Conservation (phyloP, 1,140 invertebrate species). For the Trachymyrmex septentrionalis region DNA sequence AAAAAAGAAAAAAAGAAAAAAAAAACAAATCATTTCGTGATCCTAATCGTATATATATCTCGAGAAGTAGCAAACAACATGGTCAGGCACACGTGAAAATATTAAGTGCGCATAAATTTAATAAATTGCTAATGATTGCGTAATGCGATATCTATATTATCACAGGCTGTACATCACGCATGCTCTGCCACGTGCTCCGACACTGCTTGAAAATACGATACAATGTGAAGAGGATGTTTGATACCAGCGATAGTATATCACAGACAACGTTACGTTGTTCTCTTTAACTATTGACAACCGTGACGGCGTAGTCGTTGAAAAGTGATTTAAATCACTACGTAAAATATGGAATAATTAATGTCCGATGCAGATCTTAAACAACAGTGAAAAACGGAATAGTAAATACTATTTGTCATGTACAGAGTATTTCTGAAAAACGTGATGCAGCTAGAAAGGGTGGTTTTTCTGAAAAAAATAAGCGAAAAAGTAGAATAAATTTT, state of each 20-base stretch:
- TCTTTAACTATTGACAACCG: neutral
- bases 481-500: no score
- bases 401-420: neutral
- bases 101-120: conserved; percentile 2
- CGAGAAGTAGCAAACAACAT: neutral
- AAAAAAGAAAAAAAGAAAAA: no score
- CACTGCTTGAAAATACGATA: neutral
- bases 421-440: no score
- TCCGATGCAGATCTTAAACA: neutral
- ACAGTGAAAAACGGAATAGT: neutral
- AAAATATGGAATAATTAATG: neutral
- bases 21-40: neutral
- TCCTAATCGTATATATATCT: neutral
- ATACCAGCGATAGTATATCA: neutral
- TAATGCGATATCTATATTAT: conserved; percentile 28
- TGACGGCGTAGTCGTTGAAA: neutral
- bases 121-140: conserved; percentile 13
- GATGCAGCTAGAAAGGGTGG: no score
- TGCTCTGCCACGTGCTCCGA: neutral
- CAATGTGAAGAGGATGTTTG: neutral
- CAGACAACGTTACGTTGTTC: conserved; percentile 15
- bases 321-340: neutral
- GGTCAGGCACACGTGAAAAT: neutral
- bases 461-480: no score
- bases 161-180: conserved; percentile 16